Conservation (phyloP, 2,797 vertebrate species). For the Enteromius unitaeniatus region DNA sequence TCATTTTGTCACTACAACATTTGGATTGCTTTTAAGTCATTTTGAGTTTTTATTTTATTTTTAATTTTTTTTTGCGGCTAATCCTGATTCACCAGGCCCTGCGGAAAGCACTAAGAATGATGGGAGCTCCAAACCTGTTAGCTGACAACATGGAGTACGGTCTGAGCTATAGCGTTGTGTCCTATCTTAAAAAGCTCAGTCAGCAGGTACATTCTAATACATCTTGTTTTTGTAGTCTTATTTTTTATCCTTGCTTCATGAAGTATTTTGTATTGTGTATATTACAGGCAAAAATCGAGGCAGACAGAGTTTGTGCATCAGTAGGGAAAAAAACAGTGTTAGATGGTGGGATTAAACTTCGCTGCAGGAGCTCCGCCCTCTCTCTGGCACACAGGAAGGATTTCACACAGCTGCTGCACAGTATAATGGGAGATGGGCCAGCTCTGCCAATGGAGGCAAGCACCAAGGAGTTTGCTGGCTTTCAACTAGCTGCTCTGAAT, state of each 20-base stretch:
- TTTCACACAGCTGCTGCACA: conserved; percentile 92
- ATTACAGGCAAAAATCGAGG: conserved; percentile 92
- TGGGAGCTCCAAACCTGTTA: conserved; percentile 96
- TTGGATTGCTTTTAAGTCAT: background rate
- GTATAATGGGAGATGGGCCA: conserved; percentile 88
- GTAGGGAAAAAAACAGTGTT: conserved; percentile 89
- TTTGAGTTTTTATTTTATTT: no score
- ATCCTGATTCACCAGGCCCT: conserved; percentile 82
- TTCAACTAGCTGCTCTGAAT: conserved; percentile 91
- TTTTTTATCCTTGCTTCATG: background rate
- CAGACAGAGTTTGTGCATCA: conserved; percentile 89
- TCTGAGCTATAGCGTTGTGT: conserved; percentile 97
- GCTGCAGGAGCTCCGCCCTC: conserved; percentile 82
- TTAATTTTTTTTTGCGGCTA: background rate
- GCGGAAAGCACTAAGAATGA: conserved; percentile 98
- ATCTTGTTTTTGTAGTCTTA: background rate
- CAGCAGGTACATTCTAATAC: conserved; percentile 86
- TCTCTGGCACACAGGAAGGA: conserved; percentile 88
- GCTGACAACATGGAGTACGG: conserved; percentile 97
- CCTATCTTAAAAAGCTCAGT: conserved; percentile 99
- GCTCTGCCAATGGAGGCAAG: conserved; percentile 87
- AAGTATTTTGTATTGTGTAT: background rate
- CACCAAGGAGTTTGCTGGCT: conserved; percentile 94
- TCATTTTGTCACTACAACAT: background rate
- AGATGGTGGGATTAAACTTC: conserved; percentile 92